phyloP scores from a whole-genome alignment of 2,888 invertebrate species.

The Philonicus albiceps region DNA sequence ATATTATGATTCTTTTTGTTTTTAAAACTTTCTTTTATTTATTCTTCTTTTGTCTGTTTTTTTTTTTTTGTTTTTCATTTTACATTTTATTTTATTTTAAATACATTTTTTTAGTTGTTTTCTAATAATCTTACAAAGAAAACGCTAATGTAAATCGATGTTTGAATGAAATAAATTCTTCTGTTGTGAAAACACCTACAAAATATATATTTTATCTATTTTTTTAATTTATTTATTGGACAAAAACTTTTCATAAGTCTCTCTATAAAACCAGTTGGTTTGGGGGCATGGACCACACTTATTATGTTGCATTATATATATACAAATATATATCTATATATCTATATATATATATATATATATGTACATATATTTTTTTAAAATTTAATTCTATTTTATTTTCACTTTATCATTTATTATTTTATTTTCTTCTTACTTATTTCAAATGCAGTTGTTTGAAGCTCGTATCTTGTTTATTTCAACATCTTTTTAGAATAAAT shows the following conservation, averaged over 20 bases:
- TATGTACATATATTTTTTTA: background rate
- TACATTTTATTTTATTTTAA: background rate
- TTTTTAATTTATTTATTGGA: background rate
- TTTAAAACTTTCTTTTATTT: background rate
- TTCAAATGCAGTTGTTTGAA: constrained; percentile 18
- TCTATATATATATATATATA: background rate
- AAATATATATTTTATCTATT: constrained; percentile 8
- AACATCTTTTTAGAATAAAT: background rate
- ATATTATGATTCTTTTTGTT: background rate
- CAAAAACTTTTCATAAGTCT: constrained; percentile 17
- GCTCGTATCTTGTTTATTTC: constrained; percentile 2
- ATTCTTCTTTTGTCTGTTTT: no score
- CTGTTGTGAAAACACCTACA: constrained; percentile 25
- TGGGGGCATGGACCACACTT: background rate
- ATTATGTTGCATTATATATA: background rate
- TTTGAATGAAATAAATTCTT: constrained; percentile 20
- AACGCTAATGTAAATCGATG: background rate
- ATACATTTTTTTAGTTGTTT: background rate
- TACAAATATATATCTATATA: no score
- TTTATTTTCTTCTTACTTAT: background rate
- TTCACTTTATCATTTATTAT: background rate
- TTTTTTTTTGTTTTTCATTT: background rate
- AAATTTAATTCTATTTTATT: background rate
- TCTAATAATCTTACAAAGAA: background rate
- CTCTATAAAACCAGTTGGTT: constrained; percentile 21